Percentiles rank a stretch among this genome's conserved stretches.
phyloP scores from a whole-genome alignment of 1,140 invertebrate species.

The Bicyclus anynana region DNA sequence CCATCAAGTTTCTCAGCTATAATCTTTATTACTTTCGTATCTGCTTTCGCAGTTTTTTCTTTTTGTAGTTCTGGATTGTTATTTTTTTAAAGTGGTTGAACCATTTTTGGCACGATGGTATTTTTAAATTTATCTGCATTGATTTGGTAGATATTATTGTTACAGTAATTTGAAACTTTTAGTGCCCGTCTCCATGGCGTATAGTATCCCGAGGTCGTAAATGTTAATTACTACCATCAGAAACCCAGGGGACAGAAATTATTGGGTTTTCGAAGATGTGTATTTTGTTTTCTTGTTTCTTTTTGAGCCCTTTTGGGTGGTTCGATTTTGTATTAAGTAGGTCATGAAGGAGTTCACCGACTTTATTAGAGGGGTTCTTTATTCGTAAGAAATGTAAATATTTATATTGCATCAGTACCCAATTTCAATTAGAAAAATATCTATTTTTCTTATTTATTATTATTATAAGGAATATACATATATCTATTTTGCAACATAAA shows the following conservation, averaged over 20 bases:
- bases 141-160: constrained; percentile 19
- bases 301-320: constrained; percentile 7
- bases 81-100: too few relatives aligned
- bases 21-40: constrained; percentile 31
- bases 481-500: too few relatives aligned
- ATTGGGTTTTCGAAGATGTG: constrained; percentile 6
- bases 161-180: constrained; percentile 31
- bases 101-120: constrained; percentile 2
- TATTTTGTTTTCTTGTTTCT: constrained; percentile 12
- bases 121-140: constrained; percentile 23
- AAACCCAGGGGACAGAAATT: constrained; percentile 13
- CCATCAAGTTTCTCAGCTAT: constrained; percentile 24
- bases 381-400: background rate
- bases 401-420: too few relatives aligned
- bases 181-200: constrained; percentile 9
- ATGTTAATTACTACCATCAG: constrained; percentile 22
- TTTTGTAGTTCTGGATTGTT: background rate
- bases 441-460: too few relatives aligned
- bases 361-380: background rate
- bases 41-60: constrained; percentile 17
- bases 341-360: background rate
- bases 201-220: constrained; percentile 22
- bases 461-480: too few relatives aligned
- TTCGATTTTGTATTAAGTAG: constrained; percentile 8
- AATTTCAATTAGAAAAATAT: too few relatives aligned